phyloP scores from a whole-genome alignment of 2,888 invertebrate species.

The Teinopalpus imperialis region DNA sequence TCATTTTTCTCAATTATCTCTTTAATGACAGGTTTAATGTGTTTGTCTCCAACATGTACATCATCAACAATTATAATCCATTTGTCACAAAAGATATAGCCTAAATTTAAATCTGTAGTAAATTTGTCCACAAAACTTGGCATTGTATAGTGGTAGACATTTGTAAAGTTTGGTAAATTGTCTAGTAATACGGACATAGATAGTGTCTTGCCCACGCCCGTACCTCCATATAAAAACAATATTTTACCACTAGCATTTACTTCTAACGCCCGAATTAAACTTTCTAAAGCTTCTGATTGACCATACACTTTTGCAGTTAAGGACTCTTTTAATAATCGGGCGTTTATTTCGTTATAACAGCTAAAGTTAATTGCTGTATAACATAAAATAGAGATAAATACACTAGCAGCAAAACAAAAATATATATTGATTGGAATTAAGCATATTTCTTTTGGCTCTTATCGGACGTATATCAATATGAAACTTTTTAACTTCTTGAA shows the following conservation, averaged over 20 bases:
- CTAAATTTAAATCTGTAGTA: slow-evolving; percentile 56
- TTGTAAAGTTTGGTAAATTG: slow-evolving; percentile 48
- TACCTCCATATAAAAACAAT: slow-evolving; percentile 65
- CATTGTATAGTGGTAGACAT: slow-evolving; percentile 70
- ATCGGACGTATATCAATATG: slow-evolving; percentile 5
- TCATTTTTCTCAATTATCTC: slow-evolving; percentile 54
- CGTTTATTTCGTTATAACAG: slow-evolving; percentile 50
- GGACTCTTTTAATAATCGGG: slow-evolving; percentile 37
- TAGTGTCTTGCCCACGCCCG: slow-evolving; percentile 72
- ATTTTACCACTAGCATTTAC: slow-evolving; percentile 48
- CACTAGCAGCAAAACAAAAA: slow-evolving; percentile 1
- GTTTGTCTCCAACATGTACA: slow-evolving; percentile 45
- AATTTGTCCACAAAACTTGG: slow-evolving; percentile 56
- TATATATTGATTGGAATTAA: neutral
- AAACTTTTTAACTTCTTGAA: slow-evolving; percentile 6
- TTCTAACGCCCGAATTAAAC: slow-evolving; percentile 48
- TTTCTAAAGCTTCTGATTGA: slow-evolving; percentile 50
- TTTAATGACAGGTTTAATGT: slow-evolving; percentile 43
- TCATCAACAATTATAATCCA: slow-evolving; percentile 64
- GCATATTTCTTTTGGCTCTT: neutral
- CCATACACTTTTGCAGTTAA: slow-evolving; percentile 55
- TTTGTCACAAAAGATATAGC: slow-evolving; percentile 56
- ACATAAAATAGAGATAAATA: slow-evolving; percentile 40
- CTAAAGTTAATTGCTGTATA: slow-evolving; percentile 45
- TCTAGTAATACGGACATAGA: slow-evolving; percentile 56